These are phyloP conservation scores for Gibbula magus DNA, from an alignment of 2,888 invertebrate species.

Conservation along the genomic window DNA sequence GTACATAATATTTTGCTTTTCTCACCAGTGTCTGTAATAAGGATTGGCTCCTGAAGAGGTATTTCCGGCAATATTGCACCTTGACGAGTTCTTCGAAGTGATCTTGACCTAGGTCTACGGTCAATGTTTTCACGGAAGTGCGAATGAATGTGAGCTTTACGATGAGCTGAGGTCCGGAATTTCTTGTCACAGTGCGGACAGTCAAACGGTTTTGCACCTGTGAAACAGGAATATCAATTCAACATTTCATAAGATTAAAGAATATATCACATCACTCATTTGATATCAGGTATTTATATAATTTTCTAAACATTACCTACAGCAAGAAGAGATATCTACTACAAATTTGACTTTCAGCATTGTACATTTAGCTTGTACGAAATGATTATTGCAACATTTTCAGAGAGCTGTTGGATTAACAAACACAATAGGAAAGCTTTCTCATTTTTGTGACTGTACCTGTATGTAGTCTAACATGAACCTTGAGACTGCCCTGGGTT, in stretches of 20 bases:
- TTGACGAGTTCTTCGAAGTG: conserved; percentile 44
- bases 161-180: conserved; percentile 74
- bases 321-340: no score
- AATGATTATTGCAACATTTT: no score
- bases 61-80: conserved; percentile 74
- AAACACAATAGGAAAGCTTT: background rate
- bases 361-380: no score
- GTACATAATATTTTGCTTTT: background rate
- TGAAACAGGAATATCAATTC: no score
- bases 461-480: conserved; percentile 76
- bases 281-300: no score
- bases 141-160: conserved; percentile 69
- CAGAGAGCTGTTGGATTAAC: no score
- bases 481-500: conserved; percentile 75
- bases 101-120: conserved; percentile 42
- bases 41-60: conserved; percentile 78
- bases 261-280: no score
- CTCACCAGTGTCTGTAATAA: conserved; percentile 77
- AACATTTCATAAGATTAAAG: no score
- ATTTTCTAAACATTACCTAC: no score
- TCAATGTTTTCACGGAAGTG: conserved; percentile 60
- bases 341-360: no score
- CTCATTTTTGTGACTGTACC: conserved; percentile 51
- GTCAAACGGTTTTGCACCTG: conserved; percentile 75
- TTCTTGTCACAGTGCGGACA: conserved; percentile 70